Percentiles rank a stretch among this genome's conserved stretches.
Evolutionary conservation across 2,113 vertebrate genomes (phyloP).

Genomic region (Columbina picui): DNA sequence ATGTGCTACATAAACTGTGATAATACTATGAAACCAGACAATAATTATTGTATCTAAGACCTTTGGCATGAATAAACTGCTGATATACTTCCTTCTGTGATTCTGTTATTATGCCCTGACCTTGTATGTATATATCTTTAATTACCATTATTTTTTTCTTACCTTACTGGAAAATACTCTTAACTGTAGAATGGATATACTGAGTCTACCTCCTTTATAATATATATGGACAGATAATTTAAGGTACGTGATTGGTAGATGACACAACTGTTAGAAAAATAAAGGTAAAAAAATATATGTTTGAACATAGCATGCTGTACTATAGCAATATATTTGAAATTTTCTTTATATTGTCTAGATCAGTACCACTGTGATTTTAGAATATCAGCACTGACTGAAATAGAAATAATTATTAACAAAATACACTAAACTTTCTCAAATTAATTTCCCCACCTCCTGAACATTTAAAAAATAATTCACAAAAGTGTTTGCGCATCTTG

Average conservation of each 20-base stretch:
- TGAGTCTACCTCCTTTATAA: not conserved
- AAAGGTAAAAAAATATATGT: not conserved
- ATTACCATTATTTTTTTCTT: not conserved
- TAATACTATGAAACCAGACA: not conserved
- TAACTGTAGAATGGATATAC: not conserved
- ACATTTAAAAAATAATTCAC: slow-evolving; percentile 24
- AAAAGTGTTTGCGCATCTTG: slow-evolving; percentile 17
- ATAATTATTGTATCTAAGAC: not conserved
- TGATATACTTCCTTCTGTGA: not conserved
- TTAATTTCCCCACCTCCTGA: not conserved
- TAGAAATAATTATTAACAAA: not conserved
- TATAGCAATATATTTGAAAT: not conserved
- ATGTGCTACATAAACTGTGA: not conserved
- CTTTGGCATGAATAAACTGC: not conserved
- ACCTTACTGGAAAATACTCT: not conserved
- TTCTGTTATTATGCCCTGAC: not conserved
- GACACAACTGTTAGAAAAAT: not conserved
- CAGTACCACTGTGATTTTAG: not conserved
- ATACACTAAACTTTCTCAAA: not conserved
- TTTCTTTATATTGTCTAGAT: not conserved
- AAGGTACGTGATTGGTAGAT: not conserved
- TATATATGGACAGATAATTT: not conserved
- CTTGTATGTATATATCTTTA: not conserved
- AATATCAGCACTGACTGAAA: not conserved
- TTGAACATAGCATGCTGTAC: not conserved